phyloP scores from a whole-genome alignment of 2,113 vertebrate genomes.

The Cnemophilus loriae region DNA sequence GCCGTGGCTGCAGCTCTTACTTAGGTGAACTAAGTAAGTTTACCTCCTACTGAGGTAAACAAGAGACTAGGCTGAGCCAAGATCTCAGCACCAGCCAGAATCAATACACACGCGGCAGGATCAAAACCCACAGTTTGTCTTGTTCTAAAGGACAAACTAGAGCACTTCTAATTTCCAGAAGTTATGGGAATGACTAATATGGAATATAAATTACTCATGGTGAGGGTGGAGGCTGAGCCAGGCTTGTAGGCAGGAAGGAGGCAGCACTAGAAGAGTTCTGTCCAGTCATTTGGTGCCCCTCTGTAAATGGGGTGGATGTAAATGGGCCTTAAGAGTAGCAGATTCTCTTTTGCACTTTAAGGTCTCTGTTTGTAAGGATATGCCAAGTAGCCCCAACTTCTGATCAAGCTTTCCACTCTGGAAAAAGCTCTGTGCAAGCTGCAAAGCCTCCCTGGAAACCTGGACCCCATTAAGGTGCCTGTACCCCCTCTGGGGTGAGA shows the following conservation, averaged over 20 bases:
- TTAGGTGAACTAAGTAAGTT: no score
- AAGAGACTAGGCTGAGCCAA: background rate
- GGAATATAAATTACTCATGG: background rate
- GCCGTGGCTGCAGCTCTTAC: background rate
- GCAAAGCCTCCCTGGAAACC: background rate
- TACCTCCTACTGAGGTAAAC: background rate
- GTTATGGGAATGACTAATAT: background rate
- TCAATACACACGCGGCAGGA: background rate
- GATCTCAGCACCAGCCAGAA: background rate
- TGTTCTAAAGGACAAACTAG: background rate
- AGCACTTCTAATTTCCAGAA: background rate
- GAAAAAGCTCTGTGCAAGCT: background rate
- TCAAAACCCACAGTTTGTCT: background rate
- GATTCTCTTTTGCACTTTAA: background rate
- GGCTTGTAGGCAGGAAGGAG: background rate
- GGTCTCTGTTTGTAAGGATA: background rate
- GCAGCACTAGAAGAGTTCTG: background rate
- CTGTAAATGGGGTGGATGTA: background rate
- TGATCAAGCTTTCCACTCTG: fast-evolving
- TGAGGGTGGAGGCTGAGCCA: background rate
- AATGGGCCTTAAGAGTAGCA: background rate
- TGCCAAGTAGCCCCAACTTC: background rate
- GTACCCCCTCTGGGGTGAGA: background rate
- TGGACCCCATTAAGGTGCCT: fast-evolving
- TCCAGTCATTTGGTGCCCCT: background rate